Percentiles rank a stretch among this genome's conserved stretches.
phyloP scores from a whole-genome alignment of 1,140 invertebrate species.

The Neodiprion pinetum region DNA sequence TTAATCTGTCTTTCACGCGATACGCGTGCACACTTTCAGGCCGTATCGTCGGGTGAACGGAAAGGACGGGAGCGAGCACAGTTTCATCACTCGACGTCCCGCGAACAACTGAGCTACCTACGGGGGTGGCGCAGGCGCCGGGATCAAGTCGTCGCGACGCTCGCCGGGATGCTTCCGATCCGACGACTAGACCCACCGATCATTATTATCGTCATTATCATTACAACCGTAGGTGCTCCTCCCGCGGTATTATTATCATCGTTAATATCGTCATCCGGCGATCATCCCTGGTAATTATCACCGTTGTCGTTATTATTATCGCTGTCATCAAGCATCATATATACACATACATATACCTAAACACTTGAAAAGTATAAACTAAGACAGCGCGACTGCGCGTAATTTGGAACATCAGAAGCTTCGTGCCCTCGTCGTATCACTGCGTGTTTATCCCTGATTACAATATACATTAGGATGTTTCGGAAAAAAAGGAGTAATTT shows the following conservation, averaged over 20 bases:
- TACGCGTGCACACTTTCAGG: neutral
- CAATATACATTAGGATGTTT: too few species aligned
- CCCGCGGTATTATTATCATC: neutral
- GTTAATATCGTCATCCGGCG: neutral
- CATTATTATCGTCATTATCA: neutral
- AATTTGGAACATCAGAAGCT: too few species aligned
- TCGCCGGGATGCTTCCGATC: neutral
- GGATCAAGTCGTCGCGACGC: neutral
- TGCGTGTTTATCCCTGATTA: too few species aligned
- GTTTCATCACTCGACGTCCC: slow-evolving; percentile 6
- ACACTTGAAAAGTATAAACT: too few species aligned
- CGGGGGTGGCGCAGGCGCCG: slow-evolving; percentile 2
- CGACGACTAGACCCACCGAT: neutral
- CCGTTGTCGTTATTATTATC: too few species aligned
- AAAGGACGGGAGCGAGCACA: neutral
- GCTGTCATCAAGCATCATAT: too few species aligned
- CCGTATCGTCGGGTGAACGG: neutral
- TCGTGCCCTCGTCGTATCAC: too few species aligned
- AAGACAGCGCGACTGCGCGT: too few species aligned
- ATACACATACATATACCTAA: too few species aligned
- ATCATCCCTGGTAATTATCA: too few species aligned
- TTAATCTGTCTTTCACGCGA: too few species aligned
- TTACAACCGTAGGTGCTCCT: neutral
- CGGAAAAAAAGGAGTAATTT: too few species aligned
- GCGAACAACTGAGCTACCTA: slow-evolving; percentile 1